Conservation (phyloP, 2,113 vertebrate genomes). For the Gymnogyps californianus region DNA sequence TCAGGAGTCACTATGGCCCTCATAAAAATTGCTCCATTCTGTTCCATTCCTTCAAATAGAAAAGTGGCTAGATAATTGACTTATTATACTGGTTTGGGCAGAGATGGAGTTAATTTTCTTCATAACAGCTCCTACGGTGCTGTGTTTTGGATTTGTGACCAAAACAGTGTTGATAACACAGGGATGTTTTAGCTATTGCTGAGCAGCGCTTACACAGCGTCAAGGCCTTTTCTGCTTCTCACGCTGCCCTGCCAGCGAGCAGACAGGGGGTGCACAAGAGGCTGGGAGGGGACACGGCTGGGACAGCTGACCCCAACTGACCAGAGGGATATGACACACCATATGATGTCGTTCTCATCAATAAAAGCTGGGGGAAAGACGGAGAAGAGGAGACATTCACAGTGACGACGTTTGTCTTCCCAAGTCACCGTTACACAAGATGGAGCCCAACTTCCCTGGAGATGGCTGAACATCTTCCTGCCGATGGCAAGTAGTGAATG, state of each 20-base stretch:
- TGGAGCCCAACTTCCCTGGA: neutral
- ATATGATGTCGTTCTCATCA: fast-evolving
- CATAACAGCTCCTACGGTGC: neutral
- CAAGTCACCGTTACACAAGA: fast-evolving
- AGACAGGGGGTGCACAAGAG: too few species aligned
- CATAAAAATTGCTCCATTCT: neutral
- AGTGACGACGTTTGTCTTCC: neutral
- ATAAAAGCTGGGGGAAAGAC: neutral
- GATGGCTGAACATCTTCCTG: neutral
- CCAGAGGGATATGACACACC: neutral
- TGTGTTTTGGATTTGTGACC: neutral
- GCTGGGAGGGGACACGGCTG: neutral
- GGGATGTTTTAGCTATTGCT: neutral
- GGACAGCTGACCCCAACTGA: neutral
- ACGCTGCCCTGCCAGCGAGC: too few species aligned
- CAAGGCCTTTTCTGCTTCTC: neutral
- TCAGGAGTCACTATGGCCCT: neutral
- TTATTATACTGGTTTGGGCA: neutral
- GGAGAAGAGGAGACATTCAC: neutral
- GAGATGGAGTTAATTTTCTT: neutral
- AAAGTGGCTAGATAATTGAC: neutral
- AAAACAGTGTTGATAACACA: neutral
- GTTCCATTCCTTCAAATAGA: neutral
- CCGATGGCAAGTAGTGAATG: neutral
- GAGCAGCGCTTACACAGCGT: neutral